Evolutionary conservation across 2,113 vertebrate genomes (phyloP), one percentile per base, ranked within the genome.

Genomic region (Varanus salvator): DNA sequence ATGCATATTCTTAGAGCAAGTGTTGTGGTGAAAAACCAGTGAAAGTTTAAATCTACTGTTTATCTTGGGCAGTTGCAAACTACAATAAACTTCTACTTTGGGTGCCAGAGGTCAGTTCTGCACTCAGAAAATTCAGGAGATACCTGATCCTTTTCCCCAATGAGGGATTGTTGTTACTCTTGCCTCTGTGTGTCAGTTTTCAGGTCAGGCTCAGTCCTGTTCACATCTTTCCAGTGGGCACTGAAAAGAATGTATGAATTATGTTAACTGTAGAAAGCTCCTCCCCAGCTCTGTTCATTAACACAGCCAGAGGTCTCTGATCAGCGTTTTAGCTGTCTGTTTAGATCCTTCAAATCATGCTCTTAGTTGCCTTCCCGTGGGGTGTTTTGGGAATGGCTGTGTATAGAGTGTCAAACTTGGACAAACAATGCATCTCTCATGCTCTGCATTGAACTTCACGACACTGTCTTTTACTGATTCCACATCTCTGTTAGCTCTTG

Each of bases 401-500:
- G 29, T 6, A 31, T 29, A 23, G 11, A 76, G 29, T 7, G 23
- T 57, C 50, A 88, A 60, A 84, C 38, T 50, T 76, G 29, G 69
- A 23, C 29, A 77, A 87, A 68, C 44, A 29, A 31, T 85, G 57
- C 48, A 19, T 74, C 8, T n/a, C 25, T 34, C 9, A 54, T 25
- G 5, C 48, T 34, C n/a, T n/a, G 3, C 74, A 8, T 77, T 52
- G 19, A 34, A 54, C 60, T 38, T 54, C 48, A 78, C 68, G n/a
- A n/a, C 19, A 50, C 81, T n/a, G 8, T 71, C 75, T 84, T 60
- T 66, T 72, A 80, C 54, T 88, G 92, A 75, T 23, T 75, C 50
- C 92, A 89, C 84, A 68, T 80, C 80, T 48, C 72, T 83, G 23
- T 71, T 72, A 44, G 80, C 82, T 89, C 92, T 90, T 84, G 76